Evolutionary conservation across 1,140 invertebrate species (phyloP).

Genomic region (Drepana arcuata): DNA sequence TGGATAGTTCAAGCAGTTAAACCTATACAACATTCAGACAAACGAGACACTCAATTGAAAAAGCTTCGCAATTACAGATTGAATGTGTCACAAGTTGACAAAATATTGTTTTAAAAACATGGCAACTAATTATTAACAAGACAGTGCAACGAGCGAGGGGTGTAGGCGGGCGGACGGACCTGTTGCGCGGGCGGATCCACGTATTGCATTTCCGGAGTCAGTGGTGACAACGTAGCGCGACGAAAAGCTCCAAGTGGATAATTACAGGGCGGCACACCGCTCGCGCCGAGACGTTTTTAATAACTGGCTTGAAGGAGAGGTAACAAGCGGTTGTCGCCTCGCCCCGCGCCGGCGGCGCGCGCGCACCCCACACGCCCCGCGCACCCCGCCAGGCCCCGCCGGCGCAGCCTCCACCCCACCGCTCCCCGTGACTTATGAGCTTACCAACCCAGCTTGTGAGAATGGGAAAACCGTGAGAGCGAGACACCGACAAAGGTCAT

Average conservation of each 20-base stretch:
- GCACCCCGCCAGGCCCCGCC: constrained; percentile 20
- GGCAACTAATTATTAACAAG: too few species aligned
- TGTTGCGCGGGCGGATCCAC: constrained; percentile 63
- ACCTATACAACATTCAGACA: too few species aligned
- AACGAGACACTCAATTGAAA: too few species aligned
- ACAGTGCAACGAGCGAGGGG: too few species aligned
- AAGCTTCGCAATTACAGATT: too few species aligned
- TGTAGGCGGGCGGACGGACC: constrained; percentile 53
- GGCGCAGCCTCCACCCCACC: constrained; percentile 49
- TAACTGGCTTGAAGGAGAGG: constrained; percentile 71
- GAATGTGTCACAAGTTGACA: too few species aligned
- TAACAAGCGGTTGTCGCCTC: constrained; percentile 71
- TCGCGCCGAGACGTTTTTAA: constrained; percentile 73
- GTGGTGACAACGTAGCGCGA: constrained; percentile 58
- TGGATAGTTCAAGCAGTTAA: too few species aligned
- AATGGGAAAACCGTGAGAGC: constrained; percentile 22
- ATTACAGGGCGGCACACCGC: constrained; percentile 70
- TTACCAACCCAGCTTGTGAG: constrained; percentile 23
- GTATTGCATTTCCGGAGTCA: constrained; percentile 63
- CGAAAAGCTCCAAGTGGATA: constrained; percentile 62
- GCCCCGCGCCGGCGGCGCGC: constrained; percentile 34
- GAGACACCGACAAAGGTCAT: constrained; percentile 26
- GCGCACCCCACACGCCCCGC: constrained; percentile 22
- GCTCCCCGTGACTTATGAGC: constrained; percentile 55
- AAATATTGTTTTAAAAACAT: too few species aligned